phyloP scores from a whole-genome alignment of 2,888 invertebrate genomes.

The Pammene fasciana region DNA sequence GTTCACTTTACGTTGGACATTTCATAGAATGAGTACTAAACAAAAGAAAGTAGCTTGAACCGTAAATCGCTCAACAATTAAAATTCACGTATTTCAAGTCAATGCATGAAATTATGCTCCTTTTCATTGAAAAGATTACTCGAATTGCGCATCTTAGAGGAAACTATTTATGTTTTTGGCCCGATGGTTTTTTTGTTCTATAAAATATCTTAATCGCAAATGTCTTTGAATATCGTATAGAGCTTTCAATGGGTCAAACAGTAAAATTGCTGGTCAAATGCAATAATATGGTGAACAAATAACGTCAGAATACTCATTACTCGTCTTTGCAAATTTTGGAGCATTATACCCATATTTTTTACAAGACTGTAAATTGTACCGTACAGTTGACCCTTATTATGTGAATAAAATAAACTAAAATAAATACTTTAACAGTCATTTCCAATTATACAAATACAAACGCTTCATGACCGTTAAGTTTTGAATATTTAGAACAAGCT shows the following conservation, averaged over 20 bases:
- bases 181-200: too few species aligned
- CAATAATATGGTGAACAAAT: not conserved
- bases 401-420: constrained; percentile 1
- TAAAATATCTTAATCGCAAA: too few species aligned
- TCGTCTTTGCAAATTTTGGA: not conserved
- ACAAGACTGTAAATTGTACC: not conserved
- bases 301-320: too few species aligned
- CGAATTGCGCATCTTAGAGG: too few species aligned
- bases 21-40: too few species aligned
- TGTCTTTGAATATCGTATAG: not conserved
- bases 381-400: not conserved
- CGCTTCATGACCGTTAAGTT: not conserved
- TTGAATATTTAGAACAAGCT: constrained; percentile 21
- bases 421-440: constrained; percentile 9
- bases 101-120: too few species aligned
- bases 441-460: constrained; percentile 12
- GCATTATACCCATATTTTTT: not conserved
- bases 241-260: not conserved
- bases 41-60: too few species aligned
- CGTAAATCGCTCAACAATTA: too few species aligned
- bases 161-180: too few species aligned
- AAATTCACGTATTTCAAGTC: too few species aligned
- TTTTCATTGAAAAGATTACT: too few species aligned
- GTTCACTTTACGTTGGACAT: too few species aligned
- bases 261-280: not conserved